phyloP scores from a whole-genome alignment of 2,888 invertebrate species.

The Cantharis lateralis region DNA sequence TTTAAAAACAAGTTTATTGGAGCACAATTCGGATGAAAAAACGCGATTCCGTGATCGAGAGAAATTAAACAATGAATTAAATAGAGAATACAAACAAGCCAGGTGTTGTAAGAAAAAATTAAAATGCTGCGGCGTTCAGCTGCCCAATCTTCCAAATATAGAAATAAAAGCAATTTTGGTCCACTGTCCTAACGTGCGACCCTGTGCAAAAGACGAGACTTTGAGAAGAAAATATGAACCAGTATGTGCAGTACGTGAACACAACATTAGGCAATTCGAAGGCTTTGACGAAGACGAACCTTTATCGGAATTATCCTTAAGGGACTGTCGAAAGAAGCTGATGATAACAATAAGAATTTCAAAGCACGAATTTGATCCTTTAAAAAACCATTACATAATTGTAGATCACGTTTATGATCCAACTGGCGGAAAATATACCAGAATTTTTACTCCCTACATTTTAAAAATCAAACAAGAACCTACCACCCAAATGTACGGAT shows the following conservation, averaged over 20 bases:
- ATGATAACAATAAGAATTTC: constrained; percentile 48
- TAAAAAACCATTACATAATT: constrained; percentile 60
- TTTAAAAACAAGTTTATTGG: not conserved
- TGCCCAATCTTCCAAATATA: constrained; percentile 37
- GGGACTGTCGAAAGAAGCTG: constrained; percentile 44
- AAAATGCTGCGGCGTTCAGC: constrained; percentile 4
- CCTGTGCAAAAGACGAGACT: constrained; percentile 14
- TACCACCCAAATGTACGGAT: constrained; percentile 60
- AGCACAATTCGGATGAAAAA: not conserved
- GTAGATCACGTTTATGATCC: constrained; percentile 66
- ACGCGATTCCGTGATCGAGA: not conserved
- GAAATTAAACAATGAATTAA: constrained; percentile 5
- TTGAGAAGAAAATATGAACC: constrained; percentile 33
- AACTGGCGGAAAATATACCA: constrained; percentile 57
- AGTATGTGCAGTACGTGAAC: constrained; percentile 22
- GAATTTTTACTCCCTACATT: constrained; percentile 66
- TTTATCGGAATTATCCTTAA: constrained; percentile 34
- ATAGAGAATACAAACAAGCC: constrained; percentile 33
- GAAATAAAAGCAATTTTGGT: constrained; percentile 46
- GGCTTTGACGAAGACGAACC: constrained; percentile 42
- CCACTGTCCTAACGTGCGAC: constrained; percentile 39
- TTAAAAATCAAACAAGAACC: constrained; percentile 62
- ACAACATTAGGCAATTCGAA: constrained; percentile 33
- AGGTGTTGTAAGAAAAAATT: constrained; percentile 39
- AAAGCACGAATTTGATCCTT: constrained; percentile 44